Evolutionary conservation across 1,140 invertebrate genomes (phyloP).

Genomic region (Saccostrea glomerata): DNA sequence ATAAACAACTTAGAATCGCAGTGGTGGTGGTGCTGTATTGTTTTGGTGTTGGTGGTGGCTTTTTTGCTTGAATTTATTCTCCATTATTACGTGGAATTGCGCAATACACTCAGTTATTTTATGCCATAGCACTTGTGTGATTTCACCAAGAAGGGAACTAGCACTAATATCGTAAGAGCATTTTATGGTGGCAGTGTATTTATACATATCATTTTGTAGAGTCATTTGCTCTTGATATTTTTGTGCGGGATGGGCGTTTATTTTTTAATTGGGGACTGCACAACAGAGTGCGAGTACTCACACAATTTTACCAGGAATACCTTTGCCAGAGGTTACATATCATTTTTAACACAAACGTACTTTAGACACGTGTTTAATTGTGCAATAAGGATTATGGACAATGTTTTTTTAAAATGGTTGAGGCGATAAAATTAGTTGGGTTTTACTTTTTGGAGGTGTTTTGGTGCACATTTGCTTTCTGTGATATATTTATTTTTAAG

Average conservation of each 20-base stretch:
- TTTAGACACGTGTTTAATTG: constrained; percentile 17
- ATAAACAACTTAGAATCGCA: constrained; percentile 49
- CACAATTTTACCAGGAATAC: background rate
- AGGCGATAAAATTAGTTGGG: constrained; percentile 4
- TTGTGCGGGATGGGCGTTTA: constrained; percentile 5
- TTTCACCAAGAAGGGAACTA: constrained; percentile 18
- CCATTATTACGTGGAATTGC: constrained; percentile 44
- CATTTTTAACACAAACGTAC: background rate
- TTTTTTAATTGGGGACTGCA: background rate
- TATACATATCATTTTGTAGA: constrained; percentile 16
- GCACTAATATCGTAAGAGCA: background rate
- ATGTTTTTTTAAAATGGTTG: background rate
- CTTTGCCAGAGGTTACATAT: background rate
- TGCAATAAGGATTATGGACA: constrained; percentile 20
- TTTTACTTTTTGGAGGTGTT: background rate
- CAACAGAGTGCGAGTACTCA: constrained; percentile 5
- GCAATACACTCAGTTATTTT: constrained; percentile 42
- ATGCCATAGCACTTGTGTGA: constrained; percentile 43
- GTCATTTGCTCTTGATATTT: constrained; percentile 24
- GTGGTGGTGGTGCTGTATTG: constrained; percentile 45
- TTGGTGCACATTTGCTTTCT: constrained; percentile 19
- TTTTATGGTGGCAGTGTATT: constrained; percentile 26
- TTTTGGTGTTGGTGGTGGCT: constrained; percentile 49
- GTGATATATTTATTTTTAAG: constrained; percentile 28
- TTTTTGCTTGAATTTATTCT: constrained; percentile 45